Conservation (phyloP, 2,888 invertebrate genomes). For the Allolobophora icterica region DNA sequence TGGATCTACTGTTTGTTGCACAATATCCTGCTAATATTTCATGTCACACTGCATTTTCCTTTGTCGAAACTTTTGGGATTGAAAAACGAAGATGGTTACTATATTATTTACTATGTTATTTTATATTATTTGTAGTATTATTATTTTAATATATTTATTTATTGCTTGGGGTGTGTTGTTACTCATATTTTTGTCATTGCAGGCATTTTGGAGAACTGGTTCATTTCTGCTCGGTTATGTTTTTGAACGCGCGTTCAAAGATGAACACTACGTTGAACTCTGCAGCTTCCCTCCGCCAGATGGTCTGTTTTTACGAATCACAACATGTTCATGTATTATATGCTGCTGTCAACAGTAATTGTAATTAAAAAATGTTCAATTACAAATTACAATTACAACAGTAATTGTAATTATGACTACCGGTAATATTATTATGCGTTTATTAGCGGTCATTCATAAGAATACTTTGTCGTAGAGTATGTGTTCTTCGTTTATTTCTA, state of each 20-base stretch:
- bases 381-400: too few species aligned
- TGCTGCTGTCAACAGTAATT: neutral
- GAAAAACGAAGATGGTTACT: too few species aligned
- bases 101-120: neutral
- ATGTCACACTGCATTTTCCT: too few species aligned
- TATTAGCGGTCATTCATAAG: too few species aligned
- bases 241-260: constrained; percentile 79
- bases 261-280: constrained; percentile 76
- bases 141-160: neutral
- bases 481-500: too few species aligned
- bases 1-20: too few species aligned
- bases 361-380: too few species aligned
- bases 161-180: neutral
- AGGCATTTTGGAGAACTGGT: constrained; percentile 90
- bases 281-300: constrained; percentile 91
- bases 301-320: constrained; percentile 69
- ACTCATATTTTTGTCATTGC: constrained; percentile 38
- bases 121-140: neutral
- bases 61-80: too few species aligned
- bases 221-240: constrained; percentile 84
- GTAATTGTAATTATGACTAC: too few species aligned
- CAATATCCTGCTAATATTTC: too few species aligned
- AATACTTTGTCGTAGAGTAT: too few species aligned
- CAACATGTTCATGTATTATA: neutral
- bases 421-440: too few species aligned